Evolutionary conservation across 2,113 vertebrate species (phyloP).

Genomic region (Bubo bubo): DNA sequence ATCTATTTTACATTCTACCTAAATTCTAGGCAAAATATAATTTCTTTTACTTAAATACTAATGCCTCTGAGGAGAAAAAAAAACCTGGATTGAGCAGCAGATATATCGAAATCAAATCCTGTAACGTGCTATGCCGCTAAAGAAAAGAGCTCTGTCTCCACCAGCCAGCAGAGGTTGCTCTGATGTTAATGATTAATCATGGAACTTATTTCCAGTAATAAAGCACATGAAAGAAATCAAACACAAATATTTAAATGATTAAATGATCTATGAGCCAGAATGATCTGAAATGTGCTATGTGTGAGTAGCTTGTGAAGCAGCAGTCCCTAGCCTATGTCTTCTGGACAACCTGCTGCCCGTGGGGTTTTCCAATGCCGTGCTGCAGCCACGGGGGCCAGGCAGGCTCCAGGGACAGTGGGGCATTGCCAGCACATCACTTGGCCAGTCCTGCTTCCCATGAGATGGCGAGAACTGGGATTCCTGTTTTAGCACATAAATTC

Average conservation of each 20-base stretch:
- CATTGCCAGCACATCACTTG: background rate
- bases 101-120: background rate
- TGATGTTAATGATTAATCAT: conserved; percentile 8
- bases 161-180: conserved; percentile 48
- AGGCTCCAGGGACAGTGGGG: background rate
- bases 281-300: background rate
- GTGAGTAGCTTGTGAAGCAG: background rate
- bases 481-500: background rate
- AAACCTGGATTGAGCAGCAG: background rate
- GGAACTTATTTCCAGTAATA: background rate
- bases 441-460: background rate
- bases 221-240: background rate
- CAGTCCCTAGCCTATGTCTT: background rate
- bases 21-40: background rate
- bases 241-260: background rate
- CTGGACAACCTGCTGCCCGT: background rate
- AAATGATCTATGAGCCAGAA: background rate
- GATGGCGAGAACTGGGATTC: background rate
- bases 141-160: background rate
- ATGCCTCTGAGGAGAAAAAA: background rate
- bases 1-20: background rate
- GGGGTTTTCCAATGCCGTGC: accelerated
- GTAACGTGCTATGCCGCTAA: background rate
- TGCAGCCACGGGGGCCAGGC: background rate
- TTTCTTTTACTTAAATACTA: background rate